Base-by-base conservation (phyloP, 2,113 vertebrate genomes). In the Laterallus jamaicensis region DNA sequence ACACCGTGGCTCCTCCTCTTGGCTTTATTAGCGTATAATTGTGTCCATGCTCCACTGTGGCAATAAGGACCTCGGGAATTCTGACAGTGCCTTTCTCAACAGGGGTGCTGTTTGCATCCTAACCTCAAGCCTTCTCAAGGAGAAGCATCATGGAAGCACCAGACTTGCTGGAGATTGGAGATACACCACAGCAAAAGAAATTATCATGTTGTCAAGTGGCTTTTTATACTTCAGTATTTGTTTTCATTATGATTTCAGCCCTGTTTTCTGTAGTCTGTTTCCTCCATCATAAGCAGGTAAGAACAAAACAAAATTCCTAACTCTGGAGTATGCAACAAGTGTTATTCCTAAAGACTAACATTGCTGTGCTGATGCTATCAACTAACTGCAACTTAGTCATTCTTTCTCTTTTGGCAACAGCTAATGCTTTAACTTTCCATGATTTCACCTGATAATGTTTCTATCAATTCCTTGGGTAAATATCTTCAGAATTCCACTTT, bases 251-350 rank as follows among this genome's bases (percentile, higher is more conserved):
- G 4, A 28, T 50, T 84, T 78, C 75, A 69, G 14, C 17, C 25
- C 22, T 96, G 69, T 11, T 44, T 88, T 21, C 52, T 58, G 6
- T 66, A 37, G 0, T 26, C 92, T 95, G 58, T 59, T 64, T 70
- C 39, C 32, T 62, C 55, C 39, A 28, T 21, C 64, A 81, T 16
- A 74, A 75, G 11, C 92, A 95, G 96, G 96, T 97, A 96, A 97
- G 96, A 37, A 92, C 28, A 94, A 86, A 40, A 12, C 42, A 86
- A 68, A 94, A 73, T 42, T 84, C 44, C 37, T 66, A 47, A 54
- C 24, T 93, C 60, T 54, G 29, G 29, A 35, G 11, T 26, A 14
- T 75, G 28, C 9, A 39, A 17, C 11, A 44, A 6, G 16, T 1
- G 1, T 8, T 29, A 39, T 52, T 91, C 37, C 20, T 95, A 71